phyloP scores from a whole-genome alignment of 1,140 invertebrate species.

The Leptonema lineaticorne region DNA sequence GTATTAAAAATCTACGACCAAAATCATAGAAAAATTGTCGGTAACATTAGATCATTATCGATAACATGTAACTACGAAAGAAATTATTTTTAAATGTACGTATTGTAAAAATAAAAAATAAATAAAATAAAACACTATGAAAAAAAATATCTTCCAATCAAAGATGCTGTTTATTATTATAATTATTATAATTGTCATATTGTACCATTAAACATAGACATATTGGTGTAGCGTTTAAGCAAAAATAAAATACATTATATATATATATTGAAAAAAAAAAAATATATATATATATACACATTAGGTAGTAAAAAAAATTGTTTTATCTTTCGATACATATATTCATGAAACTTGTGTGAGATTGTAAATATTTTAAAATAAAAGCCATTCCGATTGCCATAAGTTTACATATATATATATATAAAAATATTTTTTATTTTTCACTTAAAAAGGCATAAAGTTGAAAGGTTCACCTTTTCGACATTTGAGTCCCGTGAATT shows the following conservation, averaged over 20 bases:
- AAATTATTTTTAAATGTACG: background rate
- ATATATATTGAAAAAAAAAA: conserved; percentile 2
- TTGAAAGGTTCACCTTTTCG: conserved; percentile 5
- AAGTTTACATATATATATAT: conserved; percentile 34
- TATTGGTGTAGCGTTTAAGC: conserved; percentile 22
- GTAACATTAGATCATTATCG: no score
- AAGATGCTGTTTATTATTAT: conserved; percentile 15
- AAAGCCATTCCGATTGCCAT: conserved; percentile 40
- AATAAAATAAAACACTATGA: background rate
- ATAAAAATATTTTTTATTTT: conserved; percentile 33
- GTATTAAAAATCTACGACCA: no score
- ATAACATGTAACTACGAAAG: no score
- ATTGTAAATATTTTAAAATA: conserved; percentile 36
- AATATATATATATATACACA: conserved; percentile 17
- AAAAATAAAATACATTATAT: background rate
- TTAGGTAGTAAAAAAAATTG: conserved; percentile 15
- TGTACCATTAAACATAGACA: conserved; percentile 29
- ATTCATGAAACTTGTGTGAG: conserved; percentile 38
- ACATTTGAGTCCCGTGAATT: conserved; percentile 7
- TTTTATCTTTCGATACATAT: conserved; percentile 26
- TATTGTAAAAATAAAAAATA: background rate
- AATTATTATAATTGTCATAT: conserved; percentile 17
- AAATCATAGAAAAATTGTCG: no score
- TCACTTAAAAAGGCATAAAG: conserved; percentile 21
- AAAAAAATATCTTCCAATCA: conserved; percentile 19